phyloP scores from a whole-genome alignment of 2,888 invertebrate species.

The Petrolisthes manimaculis region DNA sequence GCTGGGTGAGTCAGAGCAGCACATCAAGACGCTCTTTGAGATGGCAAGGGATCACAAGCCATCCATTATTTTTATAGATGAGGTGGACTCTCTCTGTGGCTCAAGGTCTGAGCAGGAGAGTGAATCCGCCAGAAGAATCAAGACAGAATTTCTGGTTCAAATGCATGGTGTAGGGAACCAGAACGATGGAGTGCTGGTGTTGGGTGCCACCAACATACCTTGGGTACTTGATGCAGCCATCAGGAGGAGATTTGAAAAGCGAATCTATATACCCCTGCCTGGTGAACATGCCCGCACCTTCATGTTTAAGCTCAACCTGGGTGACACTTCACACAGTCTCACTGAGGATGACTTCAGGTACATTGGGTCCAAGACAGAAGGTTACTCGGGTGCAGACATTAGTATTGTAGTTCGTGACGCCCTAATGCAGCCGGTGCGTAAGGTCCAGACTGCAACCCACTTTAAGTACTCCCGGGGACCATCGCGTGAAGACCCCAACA shows the following conservation, averaged over 20 bases:
- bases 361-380: slow-evolving; percentile 87
- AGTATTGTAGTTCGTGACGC: slow-evolving; percentile 97
- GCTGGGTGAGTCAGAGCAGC: slow-evolving; percentile 98
- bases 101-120: slow-evolving; percentile 98
- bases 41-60: slow-evolving; percentile 95
- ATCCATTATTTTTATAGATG: slow-evolving; percentile 98
- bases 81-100: slow-evolving; percentile 96
- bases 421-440: slow-evolving; percentile 98
- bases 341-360: slow-evolving; percentile 87
- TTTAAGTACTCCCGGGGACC: slow-evolving; percentile 90
- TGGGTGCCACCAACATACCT: slow-evolving; percentile 97
- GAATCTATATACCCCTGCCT: slow-evolving; percentile 97
- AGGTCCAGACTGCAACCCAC: slow-evolving; percentile 98
- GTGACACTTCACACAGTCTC: slow-evolving; percentile 88
- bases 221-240: slow-evolving; percentile 98
- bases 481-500: slow-evolving; percentile 83
- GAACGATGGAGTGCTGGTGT: slow-evolving; percentile 92
- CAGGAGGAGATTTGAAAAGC: slow-evolving; percentile 95
- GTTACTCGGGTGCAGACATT: slow-evolving; percentile 99
- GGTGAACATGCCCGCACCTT: slow-evolving; percentile 91
- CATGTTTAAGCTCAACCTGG: slow-evolving; percentile 96
- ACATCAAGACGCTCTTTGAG: slow-evolving; percentile 89
- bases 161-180: slow-evolving; percentile 98
- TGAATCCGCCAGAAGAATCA: slow-evolving; percentile 96
- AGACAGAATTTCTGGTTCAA: slow-evolving; percentile 98